phyloP scores from a whole-genome alignment of 2,113 vertebrate genomes.

The Pardalotus punctatus region DNA sequence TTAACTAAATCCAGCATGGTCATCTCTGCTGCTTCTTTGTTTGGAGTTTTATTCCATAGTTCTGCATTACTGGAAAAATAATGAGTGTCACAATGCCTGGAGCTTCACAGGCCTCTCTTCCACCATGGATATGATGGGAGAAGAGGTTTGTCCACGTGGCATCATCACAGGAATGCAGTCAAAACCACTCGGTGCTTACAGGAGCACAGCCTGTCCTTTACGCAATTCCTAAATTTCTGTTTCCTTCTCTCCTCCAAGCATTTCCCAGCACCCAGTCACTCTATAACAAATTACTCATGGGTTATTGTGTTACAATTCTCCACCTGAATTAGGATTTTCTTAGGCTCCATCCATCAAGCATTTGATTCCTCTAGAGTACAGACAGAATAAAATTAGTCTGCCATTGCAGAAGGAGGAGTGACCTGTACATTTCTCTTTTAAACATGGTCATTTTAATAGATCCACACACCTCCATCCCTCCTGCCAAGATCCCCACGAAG shows the following conservation, averaged over 20 bases:
- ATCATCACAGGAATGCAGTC: fast-evolving
- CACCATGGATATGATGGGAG: not conserved
- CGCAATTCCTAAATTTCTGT: not conserved
- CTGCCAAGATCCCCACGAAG: not conserved
- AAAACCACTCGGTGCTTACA: not conserved
- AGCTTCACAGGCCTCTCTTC: not conserved
- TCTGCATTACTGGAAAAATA: not conserved
- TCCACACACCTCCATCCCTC: not conserved
- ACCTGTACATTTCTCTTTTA: not conserved
- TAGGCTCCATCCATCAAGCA: not conserved
- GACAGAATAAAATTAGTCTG: not conserved
- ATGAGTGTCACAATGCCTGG: not conserved
- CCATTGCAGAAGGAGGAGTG: not conserved
- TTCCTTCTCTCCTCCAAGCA: not conserved
- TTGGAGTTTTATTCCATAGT: not conserved
- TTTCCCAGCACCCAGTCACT: not conserved
- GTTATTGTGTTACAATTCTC: not conserved
- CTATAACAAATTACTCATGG: not conserved
- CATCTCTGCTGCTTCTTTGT: not conserved
- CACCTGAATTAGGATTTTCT: constrained; percentile 8
- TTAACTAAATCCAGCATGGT: not conserved
- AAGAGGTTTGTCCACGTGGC: fast-evolving
- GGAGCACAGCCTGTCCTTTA: not conserved
- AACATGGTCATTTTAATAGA: not conserved
- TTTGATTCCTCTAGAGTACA: constrained; percentile 10